Conservation (phyloP, 92 coral and sea anemone genomes). For the Muricea muricata region DNA sequence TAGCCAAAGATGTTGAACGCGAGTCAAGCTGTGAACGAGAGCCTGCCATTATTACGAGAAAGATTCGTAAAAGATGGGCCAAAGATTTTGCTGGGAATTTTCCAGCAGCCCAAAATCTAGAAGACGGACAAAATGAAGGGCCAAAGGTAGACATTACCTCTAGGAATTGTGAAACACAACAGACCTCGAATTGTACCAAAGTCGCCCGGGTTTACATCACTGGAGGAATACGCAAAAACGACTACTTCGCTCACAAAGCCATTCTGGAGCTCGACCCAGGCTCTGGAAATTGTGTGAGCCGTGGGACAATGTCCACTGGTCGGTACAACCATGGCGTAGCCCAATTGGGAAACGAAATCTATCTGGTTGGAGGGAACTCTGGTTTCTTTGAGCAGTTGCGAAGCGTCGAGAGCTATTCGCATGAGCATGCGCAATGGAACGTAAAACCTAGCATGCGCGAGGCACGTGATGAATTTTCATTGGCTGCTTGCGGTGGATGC, state of each 20-base stretch:
- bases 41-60: neutral
- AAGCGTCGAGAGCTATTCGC: slow-evolving; percentile 27
- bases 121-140: neutral
- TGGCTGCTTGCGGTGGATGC: slow-evolving; percentile 22
- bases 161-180: neutral
- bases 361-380: slow-evolving; percentile 28
- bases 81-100: neutral
- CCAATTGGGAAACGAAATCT: slow-evolving; percentile 1
- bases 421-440: neutral
- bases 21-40: neutral
- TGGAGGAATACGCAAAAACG: slow-evolving; percentile 17
- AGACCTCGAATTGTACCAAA: neutral
- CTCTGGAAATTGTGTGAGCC: neutral
- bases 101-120: neutral
- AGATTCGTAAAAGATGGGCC: neutral
- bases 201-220: neutral
- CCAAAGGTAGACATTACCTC: neutral
- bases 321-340: slow-evolving; percentile 30
- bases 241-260: slow-evolving; percentile 8
- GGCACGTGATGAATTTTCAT: slow-evolving; percentile 40
- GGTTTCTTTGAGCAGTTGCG: slow-evolving; percentile 38
- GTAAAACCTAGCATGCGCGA: slow-evolving; percentile 23
- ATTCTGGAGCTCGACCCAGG: slow-evolving; percentile 1
- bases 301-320: neutral
- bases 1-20: neutral